Base-by-base conservation (phyloP, 2,888 invertebrate genomes). In the Micoletzkya japonica region DNA sequence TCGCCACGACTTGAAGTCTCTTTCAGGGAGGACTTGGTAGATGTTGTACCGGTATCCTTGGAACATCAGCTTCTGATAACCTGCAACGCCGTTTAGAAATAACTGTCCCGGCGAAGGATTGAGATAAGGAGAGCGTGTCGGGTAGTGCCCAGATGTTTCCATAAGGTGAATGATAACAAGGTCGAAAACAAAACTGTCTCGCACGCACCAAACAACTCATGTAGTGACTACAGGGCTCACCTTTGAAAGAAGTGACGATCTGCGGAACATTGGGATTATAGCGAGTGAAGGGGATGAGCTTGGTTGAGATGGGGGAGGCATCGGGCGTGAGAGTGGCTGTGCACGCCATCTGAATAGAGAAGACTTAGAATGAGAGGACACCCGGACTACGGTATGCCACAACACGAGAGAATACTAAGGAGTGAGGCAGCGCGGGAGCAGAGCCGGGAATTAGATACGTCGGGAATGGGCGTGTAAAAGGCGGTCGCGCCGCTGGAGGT, bases 31-130 rank as follows among this genome's bases (percentile, higher is more conserved):
- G 30, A 77, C 76, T 77, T 79, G 72, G 75, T 84, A 84, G 70
- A 84, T 84, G 72, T 84, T 84, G 73, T 84, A 84, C 50, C 84
- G 77, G 71, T 84, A 82, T 49, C 84, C 84, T 71, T 82, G 79
- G 71, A 78, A 84, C 77, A 84, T 84, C 30, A 84, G 75, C 71
- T 84, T 84, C 72, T 84, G 84, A 70, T 84, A 82, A n/a, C 79
- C 76, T 76, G 69, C 36, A 59, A 56, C 30, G 49, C 14, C 30
- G 6, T n/a, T 30, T 30, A 10, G 6, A 24, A 44, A 59, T 59
- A 30, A 49, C 10, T 17, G 54, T 52, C 10, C 34, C 28, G 54
- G 26, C 37, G 10, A n/a, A 26, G 39, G 26, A 59, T 3, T 7
- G 39, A 61, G 44, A 20, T 6, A 61, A 49, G 26, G 44, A 61